Percentiles rank a stretch among this genome's conserved stretches.
Evolutionary conservation across 1,140 invertebrate species (phyloP).

Genomic region (Procambarus clarkii): DNA sequence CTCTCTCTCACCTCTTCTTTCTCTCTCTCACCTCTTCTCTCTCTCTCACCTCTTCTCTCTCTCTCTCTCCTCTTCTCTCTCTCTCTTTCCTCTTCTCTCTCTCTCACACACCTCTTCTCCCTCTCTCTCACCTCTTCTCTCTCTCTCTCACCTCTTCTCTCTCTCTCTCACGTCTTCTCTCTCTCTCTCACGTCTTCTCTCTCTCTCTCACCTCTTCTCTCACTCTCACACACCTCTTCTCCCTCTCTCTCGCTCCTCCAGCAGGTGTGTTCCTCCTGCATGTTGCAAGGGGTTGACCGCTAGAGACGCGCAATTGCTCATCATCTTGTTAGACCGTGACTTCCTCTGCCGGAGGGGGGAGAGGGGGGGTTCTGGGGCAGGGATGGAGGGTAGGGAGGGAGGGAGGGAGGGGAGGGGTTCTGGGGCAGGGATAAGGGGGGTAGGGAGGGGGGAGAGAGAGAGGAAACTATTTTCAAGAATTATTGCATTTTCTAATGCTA

Average conservation of each 20-base stretch:
- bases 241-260: background rate
- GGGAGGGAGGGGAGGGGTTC: background rate
- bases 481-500: too few species aligned
- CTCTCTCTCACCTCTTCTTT: background rate
- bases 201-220: background rate
- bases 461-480: background rate
- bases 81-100: too few species aligned
- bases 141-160: too few species aligned
- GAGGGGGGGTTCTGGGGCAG: background rate
- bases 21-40: background rate
- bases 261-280: too few species aligned
- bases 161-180: background rate
- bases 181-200: background rate
- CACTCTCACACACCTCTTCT: background rate
- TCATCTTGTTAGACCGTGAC: background rate
- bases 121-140: background rate
- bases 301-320: background rate
- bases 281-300: background rate
- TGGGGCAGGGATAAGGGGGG: background rate
- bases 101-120: background rate
- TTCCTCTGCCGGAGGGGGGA: background rate
- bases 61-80: too few species aligned
- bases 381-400: background rate
- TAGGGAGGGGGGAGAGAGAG: background rate
- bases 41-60: background rate